Conservation (phyloP, 2,888 invertebrate genomes). For the Drosophila nr. fundita region DNA sequence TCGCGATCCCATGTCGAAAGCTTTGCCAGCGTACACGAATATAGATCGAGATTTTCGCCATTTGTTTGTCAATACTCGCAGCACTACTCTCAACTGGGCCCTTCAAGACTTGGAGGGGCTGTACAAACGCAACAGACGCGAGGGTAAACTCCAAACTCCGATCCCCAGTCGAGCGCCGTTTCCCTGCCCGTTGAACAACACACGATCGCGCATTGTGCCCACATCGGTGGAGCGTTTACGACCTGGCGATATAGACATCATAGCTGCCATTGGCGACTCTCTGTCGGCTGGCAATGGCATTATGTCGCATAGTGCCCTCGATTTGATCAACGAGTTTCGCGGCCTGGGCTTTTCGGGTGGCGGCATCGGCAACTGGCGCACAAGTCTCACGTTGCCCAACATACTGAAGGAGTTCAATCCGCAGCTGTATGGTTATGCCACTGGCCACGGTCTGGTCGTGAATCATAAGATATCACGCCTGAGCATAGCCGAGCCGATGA, state of each 20-base stretch:
- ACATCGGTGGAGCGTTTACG: constrained; percentile 86
- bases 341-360: constrained; percentile 86
- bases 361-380: constrained; percentile 86
- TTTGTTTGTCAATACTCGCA: constrained; percentile 57
- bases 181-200: constrained; percentile 82
- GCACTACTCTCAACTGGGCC: constrained; percentile 42
- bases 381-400: constrained; percentile 86
- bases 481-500: constrained; percentile 83
- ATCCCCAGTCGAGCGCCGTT: constrained; percentile 75
- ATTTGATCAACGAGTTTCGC: constrained; percentile 85
- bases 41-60: constrained; percentile 64
- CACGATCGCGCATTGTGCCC: constrained; percentile 83
- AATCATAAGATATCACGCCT: constrained; percentile 70
- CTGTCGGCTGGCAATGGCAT: constrained; percentile 87
- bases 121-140: constrained; percentile 40
- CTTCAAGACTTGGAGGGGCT: constrained; percentile 48
- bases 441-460: constrained; percentile 68
- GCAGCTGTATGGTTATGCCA: constrained; percentile 86
- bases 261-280: constrained; percentile 88
- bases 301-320: constrained; percentile 85
- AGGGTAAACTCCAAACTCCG: constrained; percentile 79
- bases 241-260: constrained; percentile 87
- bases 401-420: constrained; percentile 88
- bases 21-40: constrained; percentile 63
- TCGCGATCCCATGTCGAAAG: constrained; percentile 33